Evolutionary conservation across 2,888 invertebrate species (phyloP).

Genomic region (Drosophila paracracens): DNA sequence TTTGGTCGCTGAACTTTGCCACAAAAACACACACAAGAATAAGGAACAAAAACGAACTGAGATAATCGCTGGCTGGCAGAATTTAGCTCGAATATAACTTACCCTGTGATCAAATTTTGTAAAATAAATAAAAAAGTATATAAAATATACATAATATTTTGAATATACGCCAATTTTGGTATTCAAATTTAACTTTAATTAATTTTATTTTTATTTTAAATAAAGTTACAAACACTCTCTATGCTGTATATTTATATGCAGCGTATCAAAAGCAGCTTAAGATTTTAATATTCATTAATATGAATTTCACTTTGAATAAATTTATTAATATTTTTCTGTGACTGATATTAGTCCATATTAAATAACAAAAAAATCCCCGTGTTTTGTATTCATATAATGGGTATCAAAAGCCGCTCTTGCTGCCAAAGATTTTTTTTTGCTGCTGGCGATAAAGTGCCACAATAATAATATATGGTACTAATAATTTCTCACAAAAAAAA

Average conservation of each 20-base stretch:
- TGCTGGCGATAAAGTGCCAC: slow-evolving; percentile 60
- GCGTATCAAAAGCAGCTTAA: background rate
- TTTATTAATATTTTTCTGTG: background rate
- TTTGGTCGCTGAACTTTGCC: slow-evolving; percentile 49
- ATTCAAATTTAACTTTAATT: too few relatives aligned
- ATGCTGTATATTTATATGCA: background rate
- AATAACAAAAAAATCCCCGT: background rate
- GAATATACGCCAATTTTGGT: background rate
- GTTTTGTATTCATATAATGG: background rate
- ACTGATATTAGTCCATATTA: background rate
- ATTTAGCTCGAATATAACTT: background rate
- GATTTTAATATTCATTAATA: background rate
- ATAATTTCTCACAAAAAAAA: slow-evolving; percentile 62
- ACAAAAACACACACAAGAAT: slow-evolving; percentile 23
- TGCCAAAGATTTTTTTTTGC: slow-evolving; percentile 26
- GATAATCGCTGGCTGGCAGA: background rate
- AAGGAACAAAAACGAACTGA: slow-evolving; percentile 12
- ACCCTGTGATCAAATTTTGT: background rate
- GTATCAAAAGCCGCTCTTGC: slow-evolving; percentile 9
- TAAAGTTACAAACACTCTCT: background rate
- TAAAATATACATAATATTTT: background rate
- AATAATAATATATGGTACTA: slow-evolving; percentile 66
- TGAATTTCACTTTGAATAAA: background rate
- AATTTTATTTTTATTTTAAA: too few relatives aligned
- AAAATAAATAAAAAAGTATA: background rate